Base-by-base conservation (phyloP, 2,797 vertebrate genomes). In the Malurus leucopterus region DNA sequence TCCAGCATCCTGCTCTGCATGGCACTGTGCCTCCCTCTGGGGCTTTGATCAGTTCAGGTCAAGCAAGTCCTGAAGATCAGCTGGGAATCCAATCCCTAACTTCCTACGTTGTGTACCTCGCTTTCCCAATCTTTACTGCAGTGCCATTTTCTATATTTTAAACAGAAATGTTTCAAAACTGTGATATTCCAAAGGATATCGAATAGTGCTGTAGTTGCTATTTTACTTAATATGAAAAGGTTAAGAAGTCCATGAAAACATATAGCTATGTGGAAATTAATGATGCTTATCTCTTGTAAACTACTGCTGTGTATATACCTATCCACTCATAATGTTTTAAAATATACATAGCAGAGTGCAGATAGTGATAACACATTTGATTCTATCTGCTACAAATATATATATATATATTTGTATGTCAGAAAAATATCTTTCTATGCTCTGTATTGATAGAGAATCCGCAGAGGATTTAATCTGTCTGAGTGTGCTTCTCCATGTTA, bases 211-310 rank as follows among this genome's bases (percentile, higher is more conserved):
- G 44, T 51, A 84, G 59, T 77, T 95, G 80, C 76, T 94, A 84
- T 94, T 95, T 96, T 95, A 77, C 84, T 96, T 94, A 84, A 91
- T 95, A 94, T 75, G 79, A 91, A 77, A 96, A 95, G 89, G 91
- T 96, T 95, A 89, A 95, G 90, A 95, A 93, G 88, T 63, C 92
- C 50, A 80, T 83, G 94, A 95, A 96, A 92, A 91, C 73, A 86
- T 95, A 87, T 70, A 94, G 89, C 84, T 95, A 34, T 92, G 71
- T 91, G 84, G 86, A 96, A 96, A 96, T 95, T 96, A 96, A 95
- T 96, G 94, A 95, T 96, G 73, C 36, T 79, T 96, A 96, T 97
- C 96, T 94, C 74, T 78, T 53, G 46, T 72, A 95, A 95, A 95
- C 72, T 76, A 87, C 91, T 64, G 63, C 89, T 92, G 86, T 84